Evolutionary conservation across 23 tunicate species (phyloP).

Genomic region (Styela plicata): DNA sequence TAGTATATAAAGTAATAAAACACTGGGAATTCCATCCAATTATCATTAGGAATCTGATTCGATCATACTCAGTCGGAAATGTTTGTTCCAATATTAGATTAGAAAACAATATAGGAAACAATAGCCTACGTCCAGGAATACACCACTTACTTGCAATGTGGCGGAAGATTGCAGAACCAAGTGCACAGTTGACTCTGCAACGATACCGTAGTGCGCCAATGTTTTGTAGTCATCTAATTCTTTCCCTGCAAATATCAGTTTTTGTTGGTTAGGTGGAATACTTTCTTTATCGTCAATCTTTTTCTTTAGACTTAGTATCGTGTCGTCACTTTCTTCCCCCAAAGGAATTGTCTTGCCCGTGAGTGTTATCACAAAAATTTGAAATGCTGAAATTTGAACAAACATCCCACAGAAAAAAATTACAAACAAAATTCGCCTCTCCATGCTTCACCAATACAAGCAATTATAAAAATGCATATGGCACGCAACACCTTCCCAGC

Average conservation of each 20-base stretch:
- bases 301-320: neutral
- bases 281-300: neutral
- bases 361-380: neutral
- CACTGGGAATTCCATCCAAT: too few species aligned
- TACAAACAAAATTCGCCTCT: neutral
- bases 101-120: too few species aligned
- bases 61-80: too few species aligned
- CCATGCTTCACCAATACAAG: too few species aligned
- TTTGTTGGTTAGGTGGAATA: neutral
- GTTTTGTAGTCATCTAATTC: neutral
- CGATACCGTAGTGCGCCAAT: neutral
- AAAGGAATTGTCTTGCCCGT: neutral
- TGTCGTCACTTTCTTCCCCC: neutral
- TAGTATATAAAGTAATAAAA: too few species aligned
- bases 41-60: too few species aligned
- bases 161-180: neutral
- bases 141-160: neutral
- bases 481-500: too few species aligned
- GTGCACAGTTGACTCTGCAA: neutral
- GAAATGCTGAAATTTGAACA: neutral
- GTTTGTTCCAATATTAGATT: too few species aligned
- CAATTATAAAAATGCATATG: too few species aligned
- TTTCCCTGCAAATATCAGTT: neutral
- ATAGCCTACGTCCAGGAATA: too few species aligned
- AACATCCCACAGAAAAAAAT: neutral